phyloP scores from a whole-genome alignment of 2,113 vertebrate species.

The Neotragus moschatus region DNA sequence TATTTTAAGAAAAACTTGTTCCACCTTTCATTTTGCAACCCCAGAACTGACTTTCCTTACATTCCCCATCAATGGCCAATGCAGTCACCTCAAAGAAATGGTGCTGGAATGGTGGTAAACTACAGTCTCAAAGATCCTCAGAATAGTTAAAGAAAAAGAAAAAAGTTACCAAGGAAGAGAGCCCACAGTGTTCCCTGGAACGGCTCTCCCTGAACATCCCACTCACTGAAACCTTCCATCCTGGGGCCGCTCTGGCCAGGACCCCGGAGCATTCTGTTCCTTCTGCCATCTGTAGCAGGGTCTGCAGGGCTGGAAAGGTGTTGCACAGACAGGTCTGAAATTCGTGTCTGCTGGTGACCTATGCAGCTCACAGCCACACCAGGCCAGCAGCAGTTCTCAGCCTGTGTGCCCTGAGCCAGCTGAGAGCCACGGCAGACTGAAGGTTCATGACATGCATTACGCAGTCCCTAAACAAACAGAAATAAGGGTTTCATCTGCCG shows the following conservation, averaged over 20 bases:
- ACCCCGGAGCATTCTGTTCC: neutral
- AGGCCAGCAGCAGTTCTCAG: neutral
- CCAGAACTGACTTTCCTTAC: neutral
- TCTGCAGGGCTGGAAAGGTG: neutral
- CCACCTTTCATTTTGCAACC: neutral
- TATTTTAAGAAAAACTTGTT: slow-evolving; percentile 3
- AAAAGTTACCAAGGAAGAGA: neutral
- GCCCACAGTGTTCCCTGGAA: neutral
- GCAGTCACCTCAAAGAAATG: neutral
- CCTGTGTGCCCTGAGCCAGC: accelerated
- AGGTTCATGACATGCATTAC: neutral
- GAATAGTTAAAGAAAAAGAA: neutral
- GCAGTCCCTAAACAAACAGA: neutral
- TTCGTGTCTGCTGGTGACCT: neutral
- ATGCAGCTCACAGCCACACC: neutral
- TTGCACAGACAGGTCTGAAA: neutral
- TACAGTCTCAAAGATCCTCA: neutral
- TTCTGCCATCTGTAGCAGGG: neutral
- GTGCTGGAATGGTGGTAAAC: neutral
- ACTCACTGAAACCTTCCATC: neutral
- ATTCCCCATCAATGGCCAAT: neutral
- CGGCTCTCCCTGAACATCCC: neutral
- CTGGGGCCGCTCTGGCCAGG: neutral
- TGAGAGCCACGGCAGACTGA: neutral
- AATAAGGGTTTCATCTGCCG: neutral